Conservation (phyloP, 2,888 invertebrate species). For the Cantharis nigra region DNA sequence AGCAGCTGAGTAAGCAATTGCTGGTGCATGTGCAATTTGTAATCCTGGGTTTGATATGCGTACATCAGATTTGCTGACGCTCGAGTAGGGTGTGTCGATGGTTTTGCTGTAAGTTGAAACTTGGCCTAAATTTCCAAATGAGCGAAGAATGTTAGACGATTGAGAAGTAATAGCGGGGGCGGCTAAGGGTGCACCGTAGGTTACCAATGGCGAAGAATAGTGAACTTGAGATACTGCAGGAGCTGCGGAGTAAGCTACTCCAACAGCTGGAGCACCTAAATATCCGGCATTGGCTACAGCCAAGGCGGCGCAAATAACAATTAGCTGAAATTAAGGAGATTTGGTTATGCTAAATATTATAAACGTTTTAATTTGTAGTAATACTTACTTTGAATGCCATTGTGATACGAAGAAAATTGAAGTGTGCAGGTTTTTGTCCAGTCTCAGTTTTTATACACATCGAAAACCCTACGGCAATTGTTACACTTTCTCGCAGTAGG, state of each 20-base stretch:
- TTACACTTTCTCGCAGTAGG: conserved; percentile 34
- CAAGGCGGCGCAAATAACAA: conserved; percentile 62
- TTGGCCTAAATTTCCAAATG: conserved; percentile 71
- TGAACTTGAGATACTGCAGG: conserved; percentile 35
- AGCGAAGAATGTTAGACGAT: conserved; percentile 65
- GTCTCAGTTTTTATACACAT: conserved; percentile 29
- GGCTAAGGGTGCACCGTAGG: conserved; percentile 50
- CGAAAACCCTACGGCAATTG: conserved; percentile 19
- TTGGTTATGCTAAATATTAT: not conserved
- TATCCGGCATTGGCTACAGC: conserved; percentile 64
- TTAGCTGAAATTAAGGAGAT: conserved; percentile 52
- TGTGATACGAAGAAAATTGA: conserved; percentile 16
- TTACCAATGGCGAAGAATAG: conserved; percentile 40
- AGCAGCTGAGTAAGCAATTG: conserved; percentile 31
- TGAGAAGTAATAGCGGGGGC: conserved; percentile 63
- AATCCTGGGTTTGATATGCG: conserved; percentile 68
- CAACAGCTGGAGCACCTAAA: conserved; percentile 56
- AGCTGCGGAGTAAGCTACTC: conserved; percentile 45
- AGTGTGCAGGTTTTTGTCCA: conserved; percentile 20
- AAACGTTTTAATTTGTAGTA: not conserved
- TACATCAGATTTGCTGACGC: conserved; percentile 71
- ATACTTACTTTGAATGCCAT: conserved; percentile 38
- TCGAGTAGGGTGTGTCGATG: conserved; percentile 74
- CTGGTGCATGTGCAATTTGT: conserved; percentile 40
- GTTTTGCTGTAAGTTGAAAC: conserved; percentile 72